Conservation (phyloP, 2,888 invertebrate species). For the Cantharis rustica region DNA sequence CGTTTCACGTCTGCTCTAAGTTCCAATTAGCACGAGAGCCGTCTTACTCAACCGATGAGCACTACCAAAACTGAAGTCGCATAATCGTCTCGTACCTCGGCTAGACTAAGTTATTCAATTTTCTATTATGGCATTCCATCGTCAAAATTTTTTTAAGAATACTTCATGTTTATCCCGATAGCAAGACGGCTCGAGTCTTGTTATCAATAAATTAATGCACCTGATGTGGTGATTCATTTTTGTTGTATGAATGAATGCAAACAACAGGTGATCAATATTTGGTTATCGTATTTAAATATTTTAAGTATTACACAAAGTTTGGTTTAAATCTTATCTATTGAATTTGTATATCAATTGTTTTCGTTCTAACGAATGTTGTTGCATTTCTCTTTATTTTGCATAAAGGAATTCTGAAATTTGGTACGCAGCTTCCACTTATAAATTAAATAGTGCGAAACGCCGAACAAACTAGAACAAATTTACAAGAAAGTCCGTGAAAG, state of each 20-base stretch:
- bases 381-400: not conserved
- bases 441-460: no score
- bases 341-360: not conserved
- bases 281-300: not conserved
- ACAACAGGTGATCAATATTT: slow-evolving; percentile 8
- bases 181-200: not conserved
- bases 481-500: no score
- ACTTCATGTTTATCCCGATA: not conserved
- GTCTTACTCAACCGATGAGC: not conserved
- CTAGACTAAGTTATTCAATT: not conserved
- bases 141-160: not conserved
- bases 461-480: no score
- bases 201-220: slow-evolving; percentile 1
- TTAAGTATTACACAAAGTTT: not conserved
- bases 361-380: not conserved
- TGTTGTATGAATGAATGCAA: not conserved
- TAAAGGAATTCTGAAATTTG: no score
- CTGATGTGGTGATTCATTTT: not conserved
- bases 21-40: not conserved
- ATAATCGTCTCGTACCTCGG: not conserved
- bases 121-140: not conserved
- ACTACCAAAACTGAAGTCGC: no score
- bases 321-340: not conserved
- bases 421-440: no score
- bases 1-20: not conserved